Evolutionary conservation across 2,888 invertebrate species (phyloP).

Genomic region (Acrobasis suavella): DNA sequence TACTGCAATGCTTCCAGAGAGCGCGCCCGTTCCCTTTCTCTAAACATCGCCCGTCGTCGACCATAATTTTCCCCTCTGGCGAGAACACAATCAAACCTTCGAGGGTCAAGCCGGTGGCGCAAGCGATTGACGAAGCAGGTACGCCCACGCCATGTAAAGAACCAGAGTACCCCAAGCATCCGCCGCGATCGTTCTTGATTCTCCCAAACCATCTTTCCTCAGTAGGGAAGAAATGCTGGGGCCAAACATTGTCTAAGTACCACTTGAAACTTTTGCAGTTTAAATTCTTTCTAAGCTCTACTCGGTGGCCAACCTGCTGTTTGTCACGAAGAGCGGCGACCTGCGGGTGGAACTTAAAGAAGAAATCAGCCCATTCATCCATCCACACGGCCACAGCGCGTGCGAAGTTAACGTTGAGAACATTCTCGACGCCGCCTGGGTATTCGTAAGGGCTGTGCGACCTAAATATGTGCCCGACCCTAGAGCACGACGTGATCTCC

Average conservation of each 20-base stretch:
- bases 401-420: slow-evolving; percentile 95
- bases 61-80: slow-evolving; percentile 88
- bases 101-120: slow-evolving; percentile 82
- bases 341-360: slow-evolving; percentile 91
- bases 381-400: slow-evolving; percentile 98
- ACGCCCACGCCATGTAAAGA: slow-evolving; percentile 86
- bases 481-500: slow-evolving; percentile 95
- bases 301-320: slow-evolving; percentile 84
- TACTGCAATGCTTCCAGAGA: slow-evolving; percentile 87
- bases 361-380: slow-evolving; percentile 98
- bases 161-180: slow-evolving; percentile 68
- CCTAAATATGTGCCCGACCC: slow-evolving; percentile 96
- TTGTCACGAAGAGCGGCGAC: slow-evolving; percentile 81
- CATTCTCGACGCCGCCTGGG: slow-evolving; percentile 93
- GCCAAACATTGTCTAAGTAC: slow-evolving; percentile 98
- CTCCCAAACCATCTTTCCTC: slow-evolving; percentile 94
- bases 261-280: slow-evolving; percentile 94
- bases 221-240: slow-evolving; percentile 96
- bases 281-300: slow-evolving; percentile 86
- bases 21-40: slow-evolving; percentile 86
- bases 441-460: slow-evolving; percentile 97
- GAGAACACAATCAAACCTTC: slow-evolving; percentile 89
- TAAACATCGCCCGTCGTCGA: slow-evolving; percentile 93
- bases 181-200: slow-evolving; percentile 82
- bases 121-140: slow-evolving; percentile 85